Evolutionary conservation across 2,113 vertebrate species (phyloP).

Genomic region (Pachycephala philippinensis): DNA sequence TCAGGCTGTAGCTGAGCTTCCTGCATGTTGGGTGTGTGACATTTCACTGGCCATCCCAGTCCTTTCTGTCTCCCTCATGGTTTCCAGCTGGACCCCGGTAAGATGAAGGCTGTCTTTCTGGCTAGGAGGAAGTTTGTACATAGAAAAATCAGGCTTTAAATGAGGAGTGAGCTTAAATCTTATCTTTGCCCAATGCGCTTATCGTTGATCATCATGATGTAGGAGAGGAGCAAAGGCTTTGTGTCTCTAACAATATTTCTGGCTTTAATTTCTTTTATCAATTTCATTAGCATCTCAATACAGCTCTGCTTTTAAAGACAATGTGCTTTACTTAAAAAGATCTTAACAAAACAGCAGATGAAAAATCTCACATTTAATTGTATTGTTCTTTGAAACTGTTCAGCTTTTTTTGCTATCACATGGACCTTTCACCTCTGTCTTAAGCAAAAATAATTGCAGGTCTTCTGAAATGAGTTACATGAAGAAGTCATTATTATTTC

Average conservation of each 20-base stretch:
- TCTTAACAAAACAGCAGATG: background rate
- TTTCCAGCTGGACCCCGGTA: background rate
- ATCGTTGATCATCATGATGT: background rate
- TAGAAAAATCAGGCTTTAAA: background rate
- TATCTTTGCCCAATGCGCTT: background rate
- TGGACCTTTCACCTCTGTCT: slow-evolving; percentile 6
- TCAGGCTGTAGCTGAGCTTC: background rate
- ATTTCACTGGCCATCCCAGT: background rate
- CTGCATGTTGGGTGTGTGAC: background rate
- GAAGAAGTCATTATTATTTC: slow-evolving; percentile 43
- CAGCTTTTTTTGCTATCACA: background rate
- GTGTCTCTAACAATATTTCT: background rate
- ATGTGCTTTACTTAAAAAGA: background rate
- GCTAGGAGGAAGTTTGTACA: background rate
- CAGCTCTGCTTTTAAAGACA: background rate
- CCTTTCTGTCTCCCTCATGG: background rate
- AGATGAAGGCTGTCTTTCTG: background rate
- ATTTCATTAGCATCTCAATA: background rate
- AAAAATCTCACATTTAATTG: background rate
- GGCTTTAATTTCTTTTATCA: background rate
- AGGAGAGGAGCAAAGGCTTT: background rate
- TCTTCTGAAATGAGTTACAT: slow-evolving; percentile 1
- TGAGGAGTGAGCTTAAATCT: background rate
- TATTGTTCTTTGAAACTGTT: background rate
- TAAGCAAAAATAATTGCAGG: slow-evolving; percentile 11